Base-by-base conservation (phyloP, 53 echinoderm and acorn worm genomes). In the Patiria pectinifera region DNA sequence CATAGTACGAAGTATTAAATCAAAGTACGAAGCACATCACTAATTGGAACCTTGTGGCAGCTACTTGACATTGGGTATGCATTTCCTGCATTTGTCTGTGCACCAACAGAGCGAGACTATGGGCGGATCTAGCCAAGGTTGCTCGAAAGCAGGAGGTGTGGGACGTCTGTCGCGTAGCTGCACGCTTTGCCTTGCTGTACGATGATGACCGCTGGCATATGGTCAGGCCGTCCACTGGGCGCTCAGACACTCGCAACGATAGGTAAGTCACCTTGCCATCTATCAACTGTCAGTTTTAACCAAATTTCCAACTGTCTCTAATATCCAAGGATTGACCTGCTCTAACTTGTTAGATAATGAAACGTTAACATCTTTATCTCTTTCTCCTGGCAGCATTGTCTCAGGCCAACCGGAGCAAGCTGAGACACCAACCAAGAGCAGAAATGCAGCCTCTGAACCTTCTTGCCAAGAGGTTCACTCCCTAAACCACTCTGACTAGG, bases 121-220 rank as follows among this genome's bases (percentile, higher is more conserved):
- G 99, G 99, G 96, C 97, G 35, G 99, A 99, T 77, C 89, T 99
- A 53, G 99, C 99, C 69, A 99, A 99, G 92, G 97, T 97, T 48
- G 99, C 99, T 61, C 93, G 99, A 19, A 97, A 96, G 83, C 99
- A 99, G 84, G 97, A 97, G 83, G 99, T 99, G 25, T 99, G 99
- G 99, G 99, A 99, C 82, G 97, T 99, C 71, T 96, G 99, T 71
- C 93, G 99, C 14, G 97, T 97, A 23, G 99, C 99, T 8, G 94
- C 97, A 7, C 91, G 99, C 14, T 99, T 96, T 91, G 95, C 97
- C 74, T 96, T 99, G 12, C 93, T 99, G 9, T 99, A 99, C 58
- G 99, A 99, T 87, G 99, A 99, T 66, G 91, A 99, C 76, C 92
- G 99, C 82, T 99, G 99, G 99, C 80, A 92, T 44, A 86, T 94